Evolutionary conservation across 2,113 vertebrate genomes (phyloP).

Genomic region (Lepus europaeus): DNA sequence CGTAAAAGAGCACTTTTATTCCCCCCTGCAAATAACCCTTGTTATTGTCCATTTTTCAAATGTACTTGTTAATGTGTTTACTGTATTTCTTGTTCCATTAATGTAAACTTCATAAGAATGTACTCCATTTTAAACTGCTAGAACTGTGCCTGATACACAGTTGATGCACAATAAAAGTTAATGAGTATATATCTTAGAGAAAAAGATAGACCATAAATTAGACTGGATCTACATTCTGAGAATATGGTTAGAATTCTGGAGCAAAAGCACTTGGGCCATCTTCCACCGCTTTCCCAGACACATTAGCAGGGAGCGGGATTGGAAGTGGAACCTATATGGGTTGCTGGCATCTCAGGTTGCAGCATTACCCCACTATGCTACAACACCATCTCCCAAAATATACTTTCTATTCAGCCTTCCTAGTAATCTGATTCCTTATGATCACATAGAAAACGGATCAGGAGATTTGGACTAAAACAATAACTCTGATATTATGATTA

Average conservation of each 20-base stretch:
- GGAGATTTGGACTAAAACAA: not conserved
- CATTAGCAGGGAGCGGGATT: too few relatives aligned
- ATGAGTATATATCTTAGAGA: not conserved
- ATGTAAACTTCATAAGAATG: not conserved
- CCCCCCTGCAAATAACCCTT: not conserved
- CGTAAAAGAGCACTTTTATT: not conserved
- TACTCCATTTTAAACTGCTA: not conserved
- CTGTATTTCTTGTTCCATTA: not conserved
- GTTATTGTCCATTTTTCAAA: not conserved
- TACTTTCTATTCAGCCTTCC: not conserved
- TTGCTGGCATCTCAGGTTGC: too few relatives aligned
- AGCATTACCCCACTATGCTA: too few relatives aligned
- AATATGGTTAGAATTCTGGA: not conserved
- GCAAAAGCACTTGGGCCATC: not conserved
- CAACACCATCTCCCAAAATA: not conserved
- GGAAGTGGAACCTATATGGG: too few relatives aligned
- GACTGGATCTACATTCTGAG: not conserved
- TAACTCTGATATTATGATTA: not conserved
- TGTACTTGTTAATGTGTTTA: not conserved
- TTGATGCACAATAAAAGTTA: not conserved
- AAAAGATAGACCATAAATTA: not conserved
- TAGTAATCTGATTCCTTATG: not conserved
- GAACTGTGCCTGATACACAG: not conserved
- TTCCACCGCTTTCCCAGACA: not conserved
- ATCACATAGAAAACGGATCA: not conserved